Evolutionary conservation across 1,140 invertebrate genomes (phyloP).

Genomic region (Drusus annulatus): DNA sequence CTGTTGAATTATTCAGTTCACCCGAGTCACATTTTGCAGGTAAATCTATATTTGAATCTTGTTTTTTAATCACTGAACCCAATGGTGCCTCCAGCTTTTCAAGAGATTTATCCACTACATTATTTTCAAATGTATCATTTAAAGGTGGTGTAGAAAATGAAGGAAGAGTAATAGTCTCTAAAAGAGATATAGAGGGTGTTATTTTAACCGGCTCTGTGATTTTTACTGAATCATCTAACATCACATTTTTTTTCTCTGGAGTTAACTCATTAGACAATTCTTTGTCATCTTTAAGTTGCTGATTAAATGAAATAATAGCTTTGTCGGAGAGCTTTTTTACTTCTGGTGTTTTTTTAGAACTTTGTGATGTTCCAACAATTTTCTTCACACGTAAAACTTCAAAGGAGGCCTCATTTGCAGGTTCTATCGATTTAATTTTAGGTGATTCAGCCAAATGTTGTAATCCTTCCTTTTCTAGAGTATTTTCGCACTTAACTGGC

Average conservation of each 20-base stretch:
- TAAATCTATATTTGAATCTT: not conserved
- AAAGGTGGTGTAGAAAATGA: not conserved
- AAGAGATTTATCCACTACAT: not conserved
- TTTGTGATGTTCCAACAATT: not conserved
- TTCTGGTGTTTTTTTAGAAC: not conserved
- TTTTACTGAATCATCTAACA: not conserved
- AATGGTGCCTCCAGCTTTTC: not conserved
- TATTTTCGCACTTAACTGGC: too few relatives aligned
- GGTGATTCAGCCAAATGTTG: too few relatives aligned
- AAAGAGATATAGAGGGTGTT: not conserved
- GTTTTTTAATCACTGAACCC: not conserved
- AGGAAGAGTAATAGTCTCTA: constrained; percentile 22
- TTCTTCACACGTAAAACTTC: not conserved
- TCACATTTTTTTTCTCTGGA: not conserved
- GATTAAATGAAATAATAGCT: not conserved
- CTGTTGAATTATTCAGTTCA: not conserved
- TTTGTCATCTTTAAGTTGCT: not conserved
- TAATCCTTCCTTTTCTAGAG: too few relatives aligned
- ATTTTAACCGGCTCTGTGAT: not conserved
- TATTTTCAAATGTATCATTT: not conserved
- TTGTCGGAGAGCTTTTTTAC: not conserved
- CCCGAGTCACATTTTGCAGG: constrained; percentile 10
- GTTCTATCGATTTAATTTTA: not conserved
- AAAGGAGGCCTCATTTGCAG: not conserved
- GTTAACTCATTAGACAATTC: not conserved